These are phyloP conservation scores for Sarcophaga caerulescens DNA, from an alignment of 2,888 invertebrate genomes.

Conservation along the genomic window DNA sequence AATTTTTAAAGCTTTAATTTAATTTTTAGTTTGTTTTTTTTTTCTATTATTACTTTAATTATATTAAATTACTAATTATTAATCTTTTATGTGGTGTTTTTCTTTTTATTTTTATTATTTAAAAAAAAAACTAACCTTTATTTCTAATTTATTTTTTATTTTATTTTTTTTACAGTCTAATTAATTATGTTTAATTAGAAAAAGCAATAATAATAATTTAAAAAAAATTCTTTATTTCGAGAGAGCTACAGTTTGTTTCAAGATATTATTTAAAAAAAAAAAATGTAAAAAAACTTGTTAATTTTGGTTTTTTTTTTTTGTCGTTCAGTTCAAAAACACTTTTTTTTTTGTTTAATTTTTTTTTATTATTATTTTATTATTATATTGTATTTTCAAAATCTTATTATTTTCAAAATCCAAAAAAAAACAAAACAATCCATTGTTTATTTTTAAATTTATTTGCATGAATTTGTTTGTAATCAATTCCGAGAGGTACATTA, in stretches of 20 bases:
- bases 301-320: not conserved
- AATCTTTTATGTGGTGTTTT: not conserved
- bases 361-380: not conserved
- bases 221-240: slow-evolving; percentile 70
- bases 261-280: slow-evolving; percentile 37
- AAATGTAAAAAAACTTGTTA: slow-evolving; percentile 11
- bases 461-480: slow-evolving; percentile 48
- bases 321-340: slow-evolving; percentile 2
- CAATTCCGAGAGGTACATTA: not conserved
- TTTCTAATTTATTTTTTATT: not conserved
- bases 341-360: slow-evolving; percentile 2
- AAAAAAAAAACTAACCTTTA: not conserved
- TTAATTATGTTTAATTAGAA: not conserved
- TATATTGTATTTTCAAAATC: not conserved
- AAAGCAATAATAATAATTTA: not conserved
- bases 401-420: not conserved
- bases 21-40: no score
- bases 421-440: not conserved
- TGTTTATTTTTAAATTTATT: slow-evolving; percentile 42
- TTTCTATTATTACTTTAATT: no score
- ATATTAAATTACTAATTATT: no score
- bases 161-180: slow-evolving; percentile 1
- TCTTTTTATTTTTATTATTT: not conserved
- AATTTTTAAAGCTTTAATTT: no score
- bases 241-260: slow-evolving; percentile 75